Evolutionary conservation across 2,888 invertebrate genomes (phyloP).

Genomic region (Megalurothrips usitatus): DNA sequence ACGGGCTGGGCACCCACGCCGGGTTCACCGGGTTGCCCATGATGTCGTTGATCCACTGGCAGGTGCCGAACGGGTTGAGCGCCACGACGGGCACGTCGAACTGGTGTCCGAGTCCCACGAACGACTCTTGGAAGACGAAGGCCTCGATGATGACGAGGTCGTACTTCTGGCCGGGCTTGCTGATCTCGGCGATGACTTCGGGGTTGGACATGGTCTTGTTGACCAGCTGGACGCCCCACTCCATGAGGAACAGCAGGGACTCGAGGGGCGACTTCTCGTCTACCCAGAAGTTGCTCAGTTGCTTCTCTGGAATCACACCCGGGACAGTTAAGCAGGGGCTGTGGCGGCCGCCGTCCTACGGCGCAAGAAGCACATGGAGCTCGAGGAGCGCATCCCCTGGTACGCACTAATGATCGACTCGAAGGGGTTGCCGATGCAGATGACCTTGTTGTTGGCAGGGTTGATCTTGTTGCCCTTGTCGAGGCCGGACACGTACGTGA

Average conservation of each 20-base stretch:
- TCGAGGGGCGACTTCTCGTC: not conserved
- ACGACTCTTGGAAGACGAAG: slow-evolving; percentile 9
- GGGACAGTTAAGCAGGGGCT: no score
- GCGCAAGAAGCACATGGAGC: not conserved
- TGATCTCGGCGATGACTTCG: not conserved
- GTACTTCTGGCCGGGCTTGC: slow-evolving; percentile 20
- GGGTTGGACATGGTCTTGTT: not conserved
- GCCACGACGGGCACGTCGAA: slow-evolving; percentile 25
- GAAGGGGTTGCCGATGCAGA: not conserved
- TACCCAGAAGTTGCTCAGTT: not conserved
- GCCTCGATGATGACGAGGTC: not conserved
- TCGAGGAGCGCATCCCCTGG: not conserved
- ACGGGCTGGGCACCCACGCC: slow-evolving; percentile 23
- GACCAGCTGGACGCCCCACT: not conserved
- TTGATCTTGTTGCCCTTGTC: slow-evolving; percentile 8
- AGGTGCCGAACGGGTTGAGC: slow-evolving; percentile 28
- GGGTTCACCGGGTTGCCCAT: slow-evolving; percentile 29
- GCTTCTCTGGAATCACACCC: not conserved
- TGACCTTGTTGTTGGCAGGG: slow-evolving; percentile 7
- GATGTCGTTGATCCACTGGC: not conserved
- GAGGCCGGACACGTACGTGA: not conserved
- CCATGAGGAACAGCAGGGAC: not conserved
- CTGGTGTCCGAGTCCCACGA: not conserved
- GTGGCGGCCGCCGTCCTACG: not conserved
- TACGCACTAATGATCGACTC: not conserved